Conservation (phyloP, 2,888 invertebrate species). For the Brachynemurus nebulosus region DNA sequence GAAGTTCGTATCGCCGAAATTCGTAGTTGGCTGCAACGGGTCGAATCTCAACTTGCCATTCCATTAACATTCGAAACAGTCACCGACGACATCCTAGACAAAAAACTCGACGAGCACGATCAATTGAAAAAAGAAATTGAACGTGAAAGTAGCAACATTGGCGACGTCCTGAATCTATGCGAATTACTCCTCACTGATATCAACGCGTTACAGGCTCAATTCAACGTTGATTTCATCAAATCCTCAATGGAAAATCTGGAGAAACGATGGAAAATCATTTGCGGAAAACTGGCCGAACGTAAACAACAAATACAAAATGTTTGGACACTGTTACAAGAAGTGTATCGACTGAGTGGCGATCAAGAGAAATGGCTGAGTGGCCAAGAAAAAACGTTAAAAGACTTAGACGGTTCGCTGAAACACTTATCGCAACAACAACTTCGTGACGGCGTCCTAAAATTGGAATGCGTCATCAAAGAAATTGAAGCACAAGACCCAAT, state of each 20-base stretch:
- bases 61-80: slow-evolving; percentile 53
- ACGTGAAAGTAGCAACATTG: slow-evolving; percentile 60
- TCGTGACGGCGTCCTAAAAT: slow-evolving; percentile 38
- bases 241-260: slow-evolving; percentile 56
- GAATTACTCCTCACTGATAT: slow-evolving; percentile 63
- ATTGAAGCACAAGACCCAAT: slow-evolving; percentile 40
- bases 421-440: slow-evolving; percentile 41
- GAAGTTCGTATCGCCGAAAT: slow-evolving; percentile 60
- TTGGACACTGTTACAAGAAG: slow-evolving; percentile 46
- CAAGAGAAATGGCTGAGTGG: slow-evolving; percentile 47
- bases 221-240: slow-evolving; percentile 53
- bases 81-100: slow-evolving; percentile 49
- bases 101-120: slow-evolving; percentile 55
- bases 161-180: slow-evolving; percentile 64
- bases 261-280: slow-evolving; percentile 65
- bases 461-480: slow-evolving; percentile 39
- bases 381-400: slow-evolving; percentile 45
- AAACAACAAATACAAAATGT: slow-evolving; percentile 49
- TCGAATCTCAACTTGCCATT: slow-evolving; percentile 54
- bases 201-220: slow-evolving; percentile 55
- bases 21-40: slow-evolving; percentile 53
- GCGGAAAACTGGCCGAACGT: slow-evolving; percentile 55
- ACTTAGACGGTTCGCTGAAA: slow-evolving; percentile 44
- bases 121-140: slow-evolving; percentile 61
- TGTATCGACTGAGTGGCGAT: slow-evolving; percentile 39